Base-by-base conservation (phyloP, 2,797 vertebrate species). In the Synanceia verrucosa region DNA sequence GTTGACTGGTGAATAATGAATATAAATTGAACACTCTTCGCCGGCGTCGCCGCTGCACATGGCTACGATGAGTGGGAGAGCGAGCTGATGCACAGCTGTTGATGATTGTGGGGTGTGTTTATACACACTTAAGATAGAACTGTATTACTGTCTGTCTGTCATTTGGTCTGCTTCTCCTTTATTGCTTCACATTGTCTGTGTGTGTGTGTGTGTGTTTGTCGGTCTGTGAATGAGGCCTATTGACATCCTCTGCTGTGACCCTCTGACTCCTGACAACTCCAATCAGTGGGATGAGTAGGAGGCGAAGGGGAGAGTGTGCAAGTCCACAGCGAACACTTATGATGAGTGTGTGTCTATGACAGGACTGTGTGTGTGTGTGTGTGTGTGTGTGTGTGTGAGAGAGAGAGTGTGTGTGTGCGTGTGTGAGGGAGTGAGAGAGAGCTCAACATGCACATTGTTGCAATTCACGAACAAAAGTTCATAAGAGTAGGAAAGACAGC, bases 1-100 rank as follows among this genome's bases (percentile, higher is more conserved):
- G 92, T 84, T 92, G 89, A 94, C 87, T 90, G 93, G 93, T 94
- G 93, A 94, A 95, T 95, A 94, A 96, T 95, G 94, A 88, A 94
- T 92, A 83, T 50, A 58, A 60, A 55, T 57, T 89, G 89, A 94
- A 95, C 88, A 87, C 80, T 78, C 79, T 89, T 92, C 85, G 68
- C 66, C 84, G 83, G 80, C 81, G 57, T 75, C 31, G 41, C 55
- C 76, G 33, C 55, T 76, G 33, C 77, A 73, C 65, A 53, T 2
- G 43, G 71, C 74, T 51, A 70, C 52, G 13, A 55, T 34, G 57
- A 84, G 79, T 63, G 70, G 62, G 78, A 84, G 70, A 84, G 65
- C 4, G 68, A 89, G 85, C 70, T 69, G 70, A 88, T 81, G 71
- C 65, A 46, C 81, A 83, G 86, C 82, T 86, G 79, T 70, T 84